A percentile compares a stretch with the other conserved stretches of the same genome.
Conservation (phyloP, 2,797 vertebrate genomes). For the Micrastur ruficollis region DNA sequence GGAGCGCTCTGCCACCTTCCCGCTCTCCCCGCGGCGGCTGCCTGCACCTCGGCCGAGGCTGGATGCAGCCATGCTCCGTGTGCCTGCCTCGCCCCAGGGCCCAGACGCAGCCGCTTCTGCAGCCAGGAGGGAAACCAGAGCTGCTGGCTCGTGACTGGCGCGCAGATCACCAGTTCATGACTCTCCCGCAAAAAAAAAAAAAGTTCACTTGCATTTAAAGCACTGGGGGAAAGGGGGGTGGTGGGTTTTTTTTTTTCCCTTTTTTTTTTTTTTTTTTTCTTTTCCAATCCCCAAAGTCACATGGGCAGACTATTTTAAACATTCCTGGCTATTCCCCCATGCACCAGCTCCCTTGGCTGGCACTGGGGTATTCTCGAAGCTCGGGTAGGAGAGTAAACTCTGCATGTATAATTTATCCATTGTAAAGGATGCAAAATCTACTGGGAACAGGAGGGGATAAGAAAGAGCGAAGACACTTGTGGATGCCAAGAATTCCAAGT, state of each 20-base stretch:
- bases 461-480: conserved; percentile 66
- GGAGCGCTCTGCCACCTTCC: background rate
- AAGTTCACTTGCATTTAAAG: conserved; percentile 22
- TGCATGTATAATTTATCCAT: conserved; percentile 69
- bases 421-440: conserved; percentile 68
- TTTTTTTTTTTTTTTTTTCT: background rate
- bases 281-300: conserved; percentile 52
- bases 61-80: background rate
- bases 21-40: background rate
- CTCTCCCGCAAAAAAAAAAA: background rate
- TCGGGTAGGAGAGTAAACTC: conserved; percentile 63
- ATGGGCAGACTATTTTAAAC: conserved; percentile 70
- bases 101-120: background rate
- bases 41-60: background rate
- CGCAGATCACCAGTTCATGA: conserved; percentile 13
- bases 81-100: background rate
- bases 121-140: conserved; percentile 38
- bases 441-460: conserved; percentile 66
- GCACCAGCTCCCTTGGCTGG: conserved; percentile 60
- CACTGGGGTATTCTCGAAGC: conserved; percentile 57
- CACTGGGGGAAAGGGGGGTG: background rate
- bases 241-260: background rate
- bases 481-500: conserved; percentile 66
- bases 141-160: conserved; percentile 20
- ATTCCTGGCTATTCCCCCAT: conserved; percentile 63